Percentiles rank a stretch among this genome's conserved stretches.
Conservation (phyloP, 2,797 vertebrate species). For the Allobates femoralis region DNA sequence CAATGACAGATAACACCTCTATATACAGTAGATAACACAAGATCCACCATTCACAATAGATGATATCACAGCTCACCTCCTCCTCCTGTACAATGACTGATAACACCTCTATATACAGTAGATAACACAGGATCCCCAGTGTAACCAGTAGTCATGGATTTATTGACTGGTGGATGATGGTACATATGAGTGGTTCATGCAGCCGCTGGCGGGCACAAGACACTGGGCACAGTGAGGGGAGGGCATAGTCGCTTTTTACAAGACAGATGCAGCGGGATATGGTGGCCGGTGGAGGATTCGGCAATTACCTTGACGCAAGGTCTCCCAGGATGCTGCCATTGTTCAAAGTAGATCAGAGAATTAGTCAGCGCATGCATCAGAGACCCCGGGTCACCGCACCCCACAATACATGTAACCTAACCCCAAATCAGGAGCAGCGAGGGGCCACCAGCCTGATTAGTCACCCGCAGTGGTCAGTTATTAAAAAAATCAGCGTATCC, state of each 20-base stretch:
- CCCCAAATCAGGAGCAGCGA: neutral
- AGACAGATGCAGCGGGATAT: conserved; percentile 46
- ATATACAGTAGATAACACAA: too few relatives aligned
- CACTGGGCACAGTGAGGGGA: conserved; percentile 8
- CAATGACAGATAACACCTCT: too few relatives aligned
- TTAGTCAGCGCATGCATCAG: conserved; percentile 63
- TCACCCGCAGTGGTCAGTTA: neutral
- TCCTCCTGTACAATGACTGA: too few relatives aligned
- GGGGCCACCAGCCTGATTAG: neutral
- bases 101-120: too few relatives aligned
- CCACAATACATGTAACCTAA: neutral
- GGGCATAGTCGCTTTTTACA: neutral
- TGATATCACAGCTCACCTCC: too few relatives aligned
- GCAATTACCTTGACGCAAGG: conserved; percentile 90
- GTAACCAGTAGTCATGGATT: neutral
- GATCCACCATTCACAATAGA: too few relatives aligned
- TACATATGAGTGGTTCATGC: conserved; percentile 13
- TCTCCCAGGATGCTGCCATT: conserved; percentile 90
- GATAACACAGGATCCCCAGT: neutral
- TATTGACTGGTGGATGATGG: neutral
- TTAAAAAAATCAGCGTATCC: neutral
- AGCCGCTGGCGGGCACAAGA: neutral
- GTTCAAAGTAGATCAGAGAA: conserved; percentile 71
- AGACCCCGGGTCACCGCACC: neutral
- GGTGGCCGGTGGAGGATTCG: conserved; percentile 5